phyloP scores from a whole-genome alignment of 2,797 vertebrate species.

The Pterois miles region DNA sequence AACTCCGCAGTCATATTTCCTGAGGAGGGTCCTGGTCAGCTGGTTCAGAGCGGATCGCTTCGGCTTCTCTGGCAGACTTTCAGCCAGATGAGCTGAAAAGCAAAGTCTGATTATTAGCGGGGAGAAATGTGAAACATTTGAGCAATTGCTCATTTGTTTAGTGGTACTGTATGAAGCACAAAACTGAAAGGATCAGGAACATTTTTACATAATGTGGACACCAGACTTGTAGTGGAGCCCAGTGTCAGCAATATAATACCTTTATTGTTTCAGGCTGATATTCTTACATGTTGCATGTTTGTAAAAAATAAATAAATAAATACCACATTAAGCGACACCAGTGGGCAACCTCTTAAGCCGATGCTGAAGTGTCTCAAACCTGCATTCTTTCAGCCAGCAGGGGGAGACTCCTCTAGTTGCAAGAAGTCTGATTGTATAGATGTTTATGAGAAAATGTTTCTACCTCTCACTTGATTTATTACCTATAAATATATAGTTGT shows the following conservation, averaged over 20 bases:
- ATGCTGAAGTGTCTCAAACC: background rate
- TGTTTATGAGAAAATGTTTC: background rate
- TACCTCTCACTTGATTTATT: background rate
- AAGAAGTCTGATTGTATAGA: background rate
- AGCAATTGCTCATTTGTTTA: no score
- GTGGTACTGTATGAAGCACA: no score
- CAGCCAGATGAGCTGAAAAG: constrained; percentile 65
- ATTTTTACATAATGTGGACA: no score
- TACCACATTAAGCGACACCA: no score
- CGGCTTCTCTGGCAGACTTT: constrained; percentile 72
- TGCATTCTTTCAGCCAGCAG: background rate
- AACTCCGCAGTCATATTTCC: constrained; percentile 85
- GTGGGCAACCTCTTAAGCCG: no score
- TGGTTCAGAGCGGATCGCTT: constrained; percentile 84
- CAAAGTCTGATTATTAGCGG: background rate
- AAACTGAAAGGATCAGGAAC: no score
- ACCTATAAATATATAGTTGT: background rate
- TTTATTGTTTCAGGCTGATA: no score
- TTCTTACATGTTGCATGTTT: no score
- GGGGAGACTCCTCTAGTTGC: rapidly evolving
- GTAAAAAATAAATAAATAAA: no score
- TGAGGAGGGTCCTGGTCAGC: constrained; percentile 84
- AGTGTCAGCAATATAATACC: no score
- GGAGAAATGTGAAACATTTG: rapidly evolving
- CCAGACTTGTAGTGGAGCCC: no score